Evolutionary conservation across 2,797 vertebrate genomes (phyloP), one percentile per base, ranked within the genome.

Genomic region (Numenius phaeopus): DNA sequence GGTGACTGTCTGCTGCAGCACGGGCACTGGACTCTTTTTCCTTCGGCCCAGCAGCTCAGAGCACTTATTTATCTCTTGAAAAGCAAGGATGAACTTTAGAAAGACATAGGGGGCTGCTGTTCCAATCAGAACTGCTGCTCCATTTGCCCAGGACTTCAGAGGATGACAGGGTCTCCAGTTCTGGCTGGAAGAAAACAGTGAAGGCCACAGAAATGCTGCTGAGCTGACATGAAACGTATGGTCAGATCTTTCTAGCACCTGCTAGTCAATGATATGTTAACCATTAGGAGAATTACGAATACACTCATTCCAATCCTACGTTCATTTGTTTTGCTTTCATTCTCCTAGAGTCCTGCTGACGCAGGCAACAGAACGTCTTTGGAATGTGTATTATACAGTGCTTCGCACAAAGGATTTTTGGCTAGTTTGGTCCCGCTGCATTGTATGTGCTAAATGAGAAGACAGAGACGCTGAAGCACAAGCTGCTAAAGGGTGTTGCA

Each of bases 1-100:
- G 62, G 19, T 11, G 52, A 2, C 44, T 23, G 4, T 0, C 3
- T 0, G 14, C 2, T 39, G 76, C 85, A 62, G 61, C 32, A 2
- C 21, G 2, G 30, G 57, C 14, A 6, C 58, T 5, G 65, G 54
- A 12, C 8, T 2, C 42, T 34, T 55, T 46, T 34, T 55, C 19
- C 26, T 69, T 71, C 15, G 46, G 19, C 62, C 54, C 59, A 4
- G 24, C 58, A 59, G 18, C 59, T 9, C 57, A 4, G 18, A 16
- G 40, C 16, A 0, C 16, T 19, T 26, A 7, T 32, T 3, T 24
- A 11, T 8, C 62, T 23, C 75, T 39, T n/a, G 64, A 13, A 66
- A 84, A 83, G 32, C 32, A 5, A 80, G 29, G 23, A 54, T 64
- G 47, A 62, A n/a, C 32, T 72, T 87, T 11, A 47, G 34, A 47